These are phyloP conservation scores for Drosophila micromelanica DNA, from an alignment of 1,140 invertebrate species.

Conservation along the genomic window DNA sequence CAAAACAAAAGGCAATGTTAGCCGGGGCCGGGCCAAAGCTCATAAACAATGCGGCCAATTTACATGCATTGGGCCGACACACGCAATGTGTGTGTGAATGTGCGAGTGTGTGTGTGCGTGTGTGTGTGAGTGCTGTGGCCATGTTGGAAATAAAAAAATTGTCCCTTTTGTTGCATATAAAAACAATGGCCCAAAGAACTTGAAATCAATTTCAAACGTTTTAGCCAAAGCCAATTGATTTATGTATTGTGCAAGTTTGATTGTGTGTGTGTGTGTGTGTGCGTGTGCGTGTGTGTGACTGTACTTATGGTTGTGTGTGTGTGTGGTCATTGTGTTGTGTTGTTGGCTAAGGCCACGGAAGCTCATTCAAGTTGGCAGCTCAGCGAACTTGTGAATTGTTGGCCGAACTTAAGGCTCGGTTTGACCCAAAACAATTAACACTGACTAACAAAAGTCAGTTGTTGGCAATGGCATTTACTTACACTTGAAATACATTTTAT, in stretches of 20 bases:
- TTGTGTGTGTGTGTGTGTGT: neutral
- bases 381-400: slow-evolving; percentile 37
- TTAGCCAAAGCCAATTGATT: slow-evolving; percentile 81
- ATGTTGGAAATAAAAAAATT: slow-evolving; percentile 76
- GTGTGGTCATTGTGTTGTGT: slow-evolving; percentile 20
- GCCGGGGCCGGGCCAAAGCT: slow-evolving; percentile 39
- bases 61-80: slow-evolving; percentile 70
- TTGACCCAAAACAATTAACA: slow-evolving; percentile 74
- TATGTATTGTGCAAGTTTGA: slow-evolving; percentile 55
- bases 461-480: slow-evolving; percentile 34
- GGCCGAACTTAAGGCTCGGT: slow-evolving; percentile 43
- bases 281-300: slow-evolving; percentile 24
- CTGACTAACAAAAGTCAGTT: slow-evolving; percentile 69
- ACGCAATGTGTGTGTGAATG: slow-evolving; percentile 19
- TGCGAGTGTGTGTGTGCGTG: slow-evolving; percentile 9
- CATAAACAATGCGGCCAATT: slow-evolving; percentile 80
- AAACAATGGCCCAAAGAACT: slow-evolving; percentile 79
- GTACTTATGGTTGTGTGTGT: neutral
- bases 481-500: slow-evolving; percentile 83
- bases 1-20: slow-evolving; percentile 55
- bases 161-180: slow-evolving; percentile 81
- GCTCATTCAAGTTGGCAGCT: slow-evolving; percentile 46
- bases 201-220: slow-evolving; percentile 81
- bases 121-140: slow-evolving; percentile 47
- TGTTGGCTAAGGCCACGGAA: slow-evolving; percentile 39